Conservation (phyloP, 2,888 invertebrate species). For the Philhelius pedissequus region DNA sequence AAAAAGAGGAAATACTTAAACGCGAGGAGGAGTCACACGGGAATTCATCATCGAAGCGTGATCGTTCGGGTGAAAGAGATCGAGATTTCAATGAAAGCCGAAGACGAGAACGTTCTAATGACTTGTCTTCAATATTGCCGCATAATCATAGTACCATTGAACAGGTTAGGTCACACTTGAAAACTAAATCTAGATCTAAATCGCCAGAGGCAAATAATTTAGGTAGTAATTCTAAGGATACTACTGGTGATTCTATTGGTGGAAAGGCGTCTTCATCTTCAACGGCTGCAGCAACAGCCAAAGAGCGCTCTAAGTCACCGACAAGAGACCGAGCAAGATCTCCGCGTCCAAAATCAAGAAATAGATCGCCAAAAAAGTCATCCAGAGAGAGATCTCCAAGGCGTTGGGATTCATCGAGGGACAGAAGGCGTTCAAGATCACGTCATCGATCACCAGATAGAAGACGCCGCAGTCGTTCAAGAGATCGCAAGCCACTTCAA, state of each 20-base stretch:
- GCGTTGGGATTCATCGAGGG: constrained; percentile 71
- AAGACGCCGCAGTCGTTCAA: constrained; percentile 70
- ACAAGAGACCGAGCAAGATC: constrained; percentile 75
- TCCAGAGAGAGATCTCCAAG: constrained; percentile 73
- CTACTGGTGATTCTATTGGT: constrained; percentile 56
- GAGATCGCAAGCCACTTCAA: constrained; percentile 70
- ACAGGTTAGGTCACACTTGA: constrained; percentile 72
- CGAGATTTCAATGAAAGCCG: constrained; percentile 74
- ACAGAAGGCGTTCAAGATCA: constrained; percentile 71
- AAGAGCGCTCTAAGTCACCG: constrained; percentile 73
- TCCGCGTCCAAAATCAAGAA: constrained; percentile 74
- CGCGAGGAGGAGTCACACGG: constrained; percentile 80
- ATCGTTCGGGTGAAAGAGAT: constrained; percentile 67
- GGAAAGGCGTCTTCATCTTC: constrained; percentile 34
- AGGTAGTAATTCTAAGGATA: constrained; percentile 68
- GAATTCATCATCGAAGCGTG: constrained; percentile 52
- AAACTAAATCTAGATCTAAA: constrained; percentile 79
- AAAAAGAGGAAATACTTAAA: constrained; percentile 97
- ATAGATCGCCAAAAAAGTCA: constrained; percentile 74
- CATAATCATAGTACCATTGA: constrained; percentile 70
- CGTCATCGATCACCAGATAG: constrained; percentile 71
- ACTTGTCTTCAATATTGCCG: constrained; percentile 54
- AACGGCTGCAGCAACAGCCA: constrained; percentile 59
- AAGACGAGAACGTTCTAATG: constrained; percentile 70
- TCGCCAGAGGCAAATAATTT: constrained; percentile 73